Conservation (phyloP, 2,888 invertebrate genomes). For the Sinopyrophorus schimmeli region DNA sequence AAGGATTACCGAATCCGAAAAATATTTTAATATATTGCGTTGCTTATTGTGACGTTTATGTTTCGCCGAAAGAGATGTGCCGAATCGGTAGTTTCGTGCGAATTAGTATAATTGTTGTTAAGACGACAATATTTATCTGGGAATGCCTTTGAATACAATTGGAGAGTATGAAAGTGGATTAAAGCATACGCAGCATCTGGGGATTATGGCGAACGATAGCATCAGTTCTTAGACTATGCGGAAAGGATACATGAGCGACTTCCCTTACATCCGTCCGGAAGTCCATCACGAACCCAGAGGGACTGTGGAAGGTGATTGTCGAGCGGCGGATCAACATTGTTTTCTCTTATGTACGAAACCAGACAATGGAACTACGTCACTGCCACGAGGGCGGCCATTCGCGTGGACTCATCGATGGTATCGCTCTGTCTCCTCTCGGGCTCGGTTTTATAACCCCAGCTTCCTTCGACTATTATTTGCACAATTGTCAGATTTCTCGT, state of each 20-base stretch:
- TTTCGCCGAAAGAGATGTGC: no score
- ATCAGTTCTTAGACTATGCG: constrained; percentile 39
- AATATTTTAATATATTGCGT: no score
- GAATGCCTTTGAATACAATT: constrained; percentile 21
- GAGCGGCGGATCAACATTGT: constrained; percentile 49
- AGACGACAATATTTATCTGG: constrained; percentile 15
- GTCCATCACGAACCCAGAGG: constrained; percentile 52
- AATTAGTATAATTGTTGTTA: no score
- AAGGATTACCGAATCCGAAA: no score
- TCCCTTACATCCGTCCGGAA: constrained; percentile 50
- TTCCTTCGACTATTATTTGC: constrained; percentile 51
- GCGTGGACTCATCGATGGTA: constrained; percentile 52
- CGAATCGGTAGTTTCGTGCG: no score
- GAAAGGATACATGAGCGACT: constrained; percentile 51
- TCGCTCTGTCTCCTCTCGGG: constrained; percentile 45
- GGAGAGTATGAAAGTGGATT: constrained; percentile 25
- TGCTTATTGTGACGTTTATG: no score
- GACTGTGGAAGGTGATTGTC: constrained; percentile 52
- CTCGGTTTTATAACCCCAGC: constrained; percentile 49
- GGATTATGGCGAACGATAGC: constrained; percentile 30
- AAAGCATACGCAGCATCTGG: constrained; percentile 32
- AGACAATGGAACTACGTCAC: constrained; percentile 41
- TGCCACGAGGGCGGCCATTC: constrained; percentile 42
- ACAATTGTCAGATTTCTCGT: constrained; percentile 52
- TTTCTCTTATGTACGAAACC: constrained; percentile 49